phyloP scores from a whole-genome alignment of 2,888 invertebrate genomes.

The Colletes collaris region DNA sequence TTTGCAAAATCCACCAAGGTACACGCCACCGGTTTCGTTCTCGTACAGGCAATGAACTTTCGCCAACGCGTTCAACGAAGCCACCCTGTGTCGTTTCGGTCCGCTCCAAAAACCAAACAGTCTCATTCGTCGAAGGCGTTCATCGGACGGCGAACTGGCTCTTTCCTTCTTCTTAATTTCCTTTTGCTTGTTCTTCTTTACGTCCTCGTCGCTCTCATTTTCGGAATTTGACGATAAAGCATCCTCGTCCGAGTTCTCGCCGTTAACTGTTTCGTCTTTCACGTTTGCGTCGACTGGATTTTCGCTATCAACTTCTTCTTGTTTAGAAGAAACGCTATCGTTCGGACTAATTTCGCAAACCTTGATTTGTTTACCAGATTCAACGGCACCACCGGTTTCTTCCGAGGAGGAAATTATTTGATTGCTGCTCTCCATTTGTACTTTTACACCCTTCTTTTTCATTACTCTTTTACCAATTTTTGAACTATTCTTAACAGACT shows the following conservation, averaged over 20 bases:
- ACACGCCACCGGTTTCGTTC: slow-evolving; percentile 91
- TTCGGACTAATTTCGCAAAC: slow-evolving; percentile 62
- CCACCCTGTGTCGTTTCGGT: slow-evolving; percentile 93
- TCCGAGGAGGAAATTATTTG: slow-evolving; percentile 54
- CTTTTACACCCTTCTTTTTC: slow-evolving; percentile 70
- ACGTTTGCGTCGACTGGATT: slow-evolving; percentile 66
- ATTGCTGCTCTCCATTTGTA: slow-evolving; percentile 68
- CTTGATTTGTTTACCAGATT: slow-evolving; percentile 73
- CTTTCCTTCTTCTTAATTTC: slow-evolving; percentile 69
- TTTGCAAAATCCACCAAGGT: slow-evolving; percentile 85
- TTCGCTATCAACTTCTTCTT: slow-evolving; percentile 67
- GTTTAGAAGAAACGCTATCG: slow-evolving; percentile 60
- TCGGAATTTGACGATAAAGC: slow-evolving; percentile 54
- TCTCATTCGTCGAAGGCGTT: slow-evolving; percentile 84
- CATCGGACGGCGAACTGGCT: slow-evolving; percentile 75
- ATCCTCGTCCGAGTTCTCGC: slow-evolving; percentile 50
- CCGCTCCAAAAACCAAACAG: slow-evolving; percentile 89
- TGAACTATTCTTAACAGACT: slow-evolving; percentile 65
- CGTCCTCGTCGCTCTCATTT: slow-evolving; percentile 58
- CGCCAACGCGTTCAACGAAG: slow-evolving; percentile 93
- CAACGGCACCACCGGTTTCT: slow-evolving; percentile 67
- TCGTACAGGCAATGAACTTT: slow-evolving; percentile 96
- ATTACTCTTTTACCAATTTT: slow-evolving; percentile 68
- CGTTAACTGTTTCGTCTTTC: slow-evolving; percentile 70
- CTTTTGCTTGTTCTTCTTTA: slow-evolving; percentile 44